Conservation (phyloP, 2,888 invertebrate genomes). For the Thereva unica region DNA sequence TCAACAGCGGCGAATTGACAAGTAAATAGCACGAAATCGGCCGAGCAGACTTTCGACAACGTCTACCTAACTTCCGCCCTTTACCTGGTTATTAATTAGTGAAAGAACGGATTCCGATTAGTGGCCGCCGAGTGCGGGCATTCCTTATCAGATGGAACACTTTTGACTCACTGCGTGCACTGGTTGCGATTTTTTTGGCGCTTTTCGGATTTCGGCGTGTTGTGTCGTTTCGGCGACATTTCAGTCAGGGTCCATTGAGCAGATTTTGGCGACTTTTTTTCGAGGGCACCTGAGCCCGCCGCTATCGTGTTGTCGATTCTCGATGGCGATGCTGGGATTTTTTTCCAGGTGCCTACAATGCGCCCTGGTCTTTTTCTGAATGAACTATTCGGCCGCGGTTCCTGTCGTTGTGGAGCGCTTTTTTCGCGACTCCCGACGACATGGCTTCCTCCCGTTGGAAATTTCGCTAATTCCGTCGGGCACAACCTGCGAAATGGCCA, state of each 20-base stretch:
- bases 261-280: constrained; percentile 11
- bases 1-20: constrained; percentile 7
- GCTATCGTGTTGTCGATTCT: too few relatives aligned
- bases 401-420: constrained; percentile 7
- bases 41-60: background rate
- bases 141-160: constrained; percentile 27
- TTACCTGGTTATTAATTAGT: constrained; percentile 23
- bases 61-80: constrained; percentile 19
- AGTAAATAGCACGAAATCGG: constrained; percentile 5
- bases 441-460: background rate
- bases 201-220: background rate
- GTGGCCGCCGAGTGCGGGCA: background rate
- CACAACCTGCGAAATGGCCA: background rate
- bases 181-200: background rate
- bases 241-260: constrained; percentile 24
- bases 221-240: background rate
- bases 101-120: constrained; percentile 21
- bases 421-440: background rate
- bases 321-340: background rate
- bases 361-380: constrained; percentile 2
- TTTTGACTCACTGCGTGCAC: constrained; percentile 18
- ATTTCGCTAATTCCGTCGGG: background rate
- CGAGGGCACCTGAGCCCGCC: constrained; percentile 5
- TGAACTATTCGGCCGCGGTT: constrained; percentile 28
- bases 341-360: background rate